These are phyloP conservation scores for Ivindomyrus marchei DNA, from an alignment of 2,113 vertebrate species.

Conservation along the genomic window DNA sequence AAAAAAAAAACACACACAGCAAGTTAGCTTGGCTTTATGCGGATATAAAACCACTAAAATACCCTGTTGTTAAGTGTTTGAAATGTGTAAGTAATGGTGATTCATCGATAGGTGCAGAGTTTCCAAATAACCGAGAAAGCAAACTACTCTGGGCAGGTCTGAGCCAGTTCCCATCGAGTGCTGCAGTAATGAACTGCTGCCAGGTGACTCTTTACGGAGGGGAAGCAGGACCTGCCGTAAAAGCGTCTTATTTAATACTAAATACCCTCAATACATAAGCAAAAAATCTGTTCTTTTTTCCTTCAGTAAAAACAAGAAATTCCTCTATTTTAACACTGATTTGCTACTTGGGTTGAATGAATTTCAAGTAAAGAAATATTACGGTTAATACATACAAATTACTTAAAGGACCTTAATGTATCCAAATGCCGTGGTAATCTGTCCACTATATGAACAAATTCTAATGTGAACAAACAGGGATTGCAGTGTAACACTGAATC, in stretches of 20 bases:
- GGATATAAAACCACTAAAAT: background rate
- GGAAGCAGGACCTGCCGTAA: background rate
- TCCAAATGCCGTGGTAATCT: background rate
- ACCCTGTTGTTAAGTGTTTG: background rate
- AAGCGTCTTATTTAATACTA: background rate
- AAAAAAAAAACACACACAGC: background rate
- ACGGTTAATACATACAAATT: background rate
- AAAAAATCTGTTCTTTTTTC: background rate
- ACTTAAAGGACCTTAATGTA: background rate
- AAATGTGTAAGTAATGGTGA: background rate
- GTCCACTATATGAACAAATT: background rate
- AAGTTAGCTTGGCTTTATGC: background rate
- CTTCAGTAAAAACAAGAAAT: background rate
- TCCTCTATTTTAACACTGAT: background rate
- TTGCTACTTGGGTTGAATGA: background rate
- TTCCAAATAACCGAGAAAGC: background rate
- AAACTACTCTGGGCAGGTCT: background rate
- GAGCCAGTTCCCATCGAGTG: background rate
- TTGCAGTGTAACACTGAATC: background rate
- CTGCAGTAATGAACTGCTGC: background rate
- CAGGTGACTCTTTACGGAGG: background rate
- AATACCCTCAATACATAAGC: background rate
- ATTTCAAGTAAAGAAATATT: background rate
- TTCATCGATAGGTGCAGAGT: background rate
- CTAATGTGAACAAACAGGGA: background rate